Evolutionary conservation across 2,113 vertebrate genomes (phyloP), one percentile per base, ranked within the genome.

Genomic region (Melanerpes formicivorus): DNA sequence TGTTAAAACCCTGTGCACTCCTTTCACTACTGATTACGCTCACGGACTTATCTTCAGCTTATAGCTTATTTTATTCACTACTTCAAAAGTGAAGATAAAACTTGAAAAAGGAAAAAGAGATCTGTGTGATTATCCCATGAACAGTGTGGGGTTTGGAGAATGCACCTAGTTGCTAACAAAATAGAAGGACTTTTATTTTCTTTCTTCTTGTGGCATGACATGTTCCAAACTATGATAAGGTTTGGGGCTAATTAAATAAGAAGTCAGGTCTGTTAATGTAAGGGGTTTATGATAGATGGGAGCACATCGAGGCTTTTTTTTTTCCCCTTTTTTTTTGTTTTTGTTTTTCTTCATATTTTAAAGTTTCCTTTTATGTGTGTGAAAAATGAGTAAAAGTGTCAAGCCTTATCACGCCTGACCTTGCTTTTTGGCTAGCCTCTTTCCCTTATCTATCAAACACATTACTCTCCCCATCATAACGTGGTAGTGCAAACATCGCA

Each of bases 381-480:
- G 98, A 98, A 97, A 98, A 98, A 98, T 97, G 96, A 95, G 94
- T 96, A 96, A 96, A 90, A 93, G 92, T 97, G 97, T 97, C 97
- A 98, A 93, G 90, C 66, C 96, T 98, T 98, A 98, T 98, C 98
- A 92, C 92, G 73, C 81, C 87, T 96, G 97, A 95, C 97, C 97
- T 97, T 97, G 96, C 92, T 97, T 97, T 98, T 96, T 95, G 97
- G 96, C 95, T 93, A 94, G 94, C 87, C 83, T 90, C 93, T 97
- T 95, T 95, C 27, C 94, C 97, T 98, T 98, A 98, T 98, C 98
- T 98, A 86, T 94, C 95, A 97, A 98, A 98, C 97, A 97, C 97
- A 98, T 98, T 98, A 97, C 97, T 97, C 97, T 97, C 97, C 97
- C 97, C 97, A 97, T 97, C 97, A 98, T 96, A 97, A 97, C 96